A percentile compares a stretch with the other conserved stretches of the same genome.
These are phyloP conservation scores for Callopanchax toddi DNA, from an alignment of 2,113 vertebrate species.

Conservation along the genomic window DNA sequence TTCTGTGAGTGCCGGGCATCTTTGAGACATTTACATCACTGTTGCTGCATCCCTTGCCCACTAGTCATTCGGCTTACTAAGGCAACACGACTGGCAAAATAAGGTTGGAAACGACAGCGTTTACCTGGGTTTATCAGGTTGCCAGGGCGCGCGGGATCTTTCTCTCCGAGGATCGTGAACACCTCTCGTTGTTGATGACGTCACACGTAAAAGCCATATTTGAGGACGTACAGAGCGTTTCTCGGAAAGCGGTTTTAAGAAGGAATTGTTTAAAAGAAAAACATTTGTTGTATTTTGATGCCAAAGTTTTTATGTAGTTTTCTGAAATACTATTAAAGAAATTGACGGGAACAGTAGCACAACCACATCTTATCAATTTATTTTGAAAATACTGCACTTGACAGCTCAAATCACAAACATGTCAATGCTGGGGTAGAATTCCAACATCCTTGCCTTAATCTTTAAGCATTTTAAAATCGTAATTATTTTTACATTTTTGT, in stretches of 20 bases:
- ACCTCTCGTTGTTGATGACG: slow-evolving; percentile 81
- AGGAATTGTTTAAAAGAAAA: too few relatives aligned
- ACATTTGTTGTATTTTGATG: too few relatives aligned
- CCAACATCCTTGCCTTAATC: too few relatives aligned
- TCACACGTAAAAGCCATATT: slow-evolving; percentile 73
- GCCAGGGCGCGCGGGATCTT: slow-evolving; percentile 84
- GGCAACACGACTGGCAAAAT: slow-evolving; percentile 45
- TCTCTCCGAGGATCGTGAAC: slow-evolving; percentile 85
- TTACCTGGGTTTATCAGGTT: slow-evolving; percentile 82
- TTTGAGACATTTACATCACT: slow-evolving; percentile 36
- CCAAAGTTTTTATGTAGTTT: too few relatives aligned
- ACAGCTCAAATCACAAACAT: too few relatives aligned
- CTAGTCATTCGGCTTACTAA: slow-evolving; percentile 24
- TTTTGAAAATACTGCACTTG: too few relatives aligned
- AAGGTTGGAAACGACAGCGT: slow-evolving; percentile 54
- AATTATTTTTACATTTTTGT: too few relatives aligned
- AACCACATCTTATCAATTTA: too few relatives aligned
- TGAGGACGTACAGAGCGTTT: slow-evolving; percentile 60
- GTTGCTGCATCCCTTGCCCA: slow-evolving; percentile 27
- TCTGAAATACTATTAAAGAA: too few relatives aligned
- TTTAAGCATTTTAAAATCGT: too few relatives aligned
- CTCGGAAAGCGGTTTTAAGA: neutral
- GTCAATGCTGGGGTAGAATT: too few relatives aligned
- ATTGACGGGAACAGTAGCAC: too few relatives aligned
- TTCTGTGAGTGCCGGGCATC: slow-evolving; percentile 69